A percentile compares a stretch with the other conserved stretches of the same genome.
Conservation (phyloP, 2,888 invertebrate genomes). For the Panzeria rudis region DNA sequence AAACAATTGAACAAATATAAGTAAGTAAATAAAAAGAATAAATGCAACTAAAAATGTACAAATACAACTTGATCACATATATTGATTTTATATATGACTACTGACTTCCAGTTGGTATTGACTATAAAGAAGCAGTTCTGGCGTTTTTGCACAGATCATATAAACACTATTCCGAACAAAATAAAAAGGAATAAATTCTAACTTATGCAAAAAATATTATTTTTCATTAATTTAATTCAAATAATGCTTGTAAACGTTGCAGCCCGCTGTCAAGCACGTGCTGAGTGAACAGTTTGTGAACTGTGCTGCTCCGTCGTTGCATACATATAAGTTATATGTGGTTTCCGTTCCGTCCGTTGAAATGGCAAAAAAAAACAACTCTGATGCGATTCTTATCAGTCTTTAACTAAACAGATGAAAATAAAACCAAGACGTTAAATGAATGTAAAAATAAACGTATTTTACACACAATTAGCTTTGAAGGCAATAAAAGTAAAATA, state of each 20-base stretch:
- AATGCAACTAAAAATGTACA: neutral
- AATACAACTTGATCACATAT: conserved; percentile 47
- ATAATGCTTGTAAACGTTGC: conserved; percentile 11
- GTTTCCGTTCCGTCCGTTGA: conserved; percentile 58
- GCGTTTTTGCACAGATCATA: conserved; percentile 33
- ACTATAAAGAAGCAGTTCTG: conserved; percentile 19
- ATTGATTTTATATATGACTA: conserved; percentile 47
- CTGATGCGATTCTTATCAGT: conserved; percentile 61
- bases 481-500: conserved; percentile 48
- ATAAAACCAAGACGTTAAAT: conserved; percentile 46
- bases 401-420: conserved; percentile 43
- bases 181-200: conserved; percentile 12
- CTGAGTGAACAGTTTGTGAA: conserved; percentile 41
- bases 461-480: conserved; percentile 62
- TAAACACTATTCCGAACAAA: conserved; percentile 16
- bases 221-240: conserved; percentile 16
- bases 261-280: conserved; percentile 61
- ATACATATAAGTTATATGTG: conserved; percentile 42
- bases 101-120: conserved; percentile 27
- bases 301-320: conserved; percentile 6
- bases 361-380: conserved; percentile 45
- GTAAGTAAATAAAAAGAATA: neutral
- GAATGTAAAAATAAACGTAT: conserved; percentile 41
- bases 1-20: conserved; percentile 3
- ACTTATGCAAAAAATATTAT: neutral